Conservation (phyloP, 2,113 vertebrate species). For the Acinonyx jubatus region DNA sequence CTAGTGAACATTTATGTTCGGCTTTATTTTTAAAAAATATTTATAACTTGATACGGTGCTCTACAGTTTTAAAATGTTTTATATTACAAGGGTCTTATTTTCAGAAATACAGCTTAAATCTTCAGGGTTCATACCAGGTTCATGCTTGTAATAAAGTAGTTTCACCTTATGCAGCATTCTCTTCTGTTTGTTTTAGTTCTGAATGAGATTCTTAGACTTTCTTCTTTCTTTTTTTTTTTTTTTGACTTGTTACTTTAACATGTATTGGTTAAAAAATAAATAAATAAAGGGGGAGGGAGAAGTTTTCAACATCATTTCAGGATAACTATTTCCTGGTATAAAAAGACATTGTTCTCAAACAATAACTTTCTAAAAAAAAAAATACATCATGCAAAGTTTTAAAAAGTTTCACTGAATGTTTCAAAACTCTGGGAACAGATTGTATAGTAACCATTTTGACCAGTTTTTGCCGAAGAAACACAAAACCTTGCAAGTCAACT, state of each 20-base stretch:
- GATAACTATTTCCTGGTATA: constrained; percentile 68
- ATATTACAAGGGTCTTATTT: neutral
- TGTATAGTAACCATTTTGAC: constrained; percentile 39
- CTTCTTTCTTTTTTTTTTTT: neutral
- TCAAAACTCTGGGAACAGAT: constrained; percentile 63
- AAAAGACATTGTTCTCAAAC: constrained; percentile 75
- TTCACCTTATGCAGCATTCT: neutral
- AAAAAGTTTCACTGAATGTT: constrained; percentile 67
- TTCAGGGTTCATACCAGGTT: neutral
- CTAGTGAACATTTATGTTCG: neutral
- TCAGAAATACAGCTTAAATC: neutral
- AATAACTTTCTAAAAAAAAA: constrained; percentile 67
- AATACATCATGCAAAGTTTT: constrained; percentile 72
- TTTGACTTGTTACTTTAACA: constrained; percentile 59
- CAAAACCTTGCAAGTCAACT: constrained; percentile 71
- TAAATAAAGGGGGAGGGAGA: constrained; percentile 39
- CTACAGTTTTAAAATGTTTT: neutral
- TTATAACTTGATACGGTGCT: neutral
- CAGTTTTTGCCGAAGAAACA: constrained; percentile 56
- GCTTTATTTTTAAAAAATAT: neutral
- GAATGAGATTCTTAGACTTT: neutral
- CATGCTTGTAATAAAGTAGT: neutral
- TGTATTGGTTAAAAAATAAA: constrained; percentile 70
- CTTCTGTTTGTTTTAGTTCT: neutral
- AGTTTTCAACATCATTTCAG: constrained; percentile 65